Base-by-base conservation (phyloP, 1,140 invertebrate species). In the Drosophila navojoa region DNA sequence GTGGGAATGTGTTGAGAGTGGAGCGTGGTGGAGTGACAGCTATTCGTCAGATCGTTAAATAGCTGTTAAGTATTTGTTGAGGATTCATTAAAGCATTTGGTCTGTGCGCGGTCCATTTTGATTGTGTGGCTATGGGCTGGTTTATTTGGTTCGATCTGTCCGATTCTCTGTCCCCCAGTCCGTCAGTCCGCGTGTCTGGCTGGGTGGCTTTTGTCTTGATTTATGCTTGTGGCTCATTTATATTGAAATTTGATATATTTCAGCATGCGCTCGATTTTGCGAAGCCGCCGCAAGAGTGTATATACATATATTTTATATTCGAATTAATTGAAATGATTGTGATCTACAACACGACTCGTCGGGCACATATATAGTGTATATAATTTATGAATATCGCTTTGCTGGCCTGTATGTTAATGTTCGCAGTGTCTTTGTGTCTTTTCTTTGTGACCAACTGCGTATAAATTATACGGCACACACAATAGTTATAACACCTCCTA, bases 281-380 rank as follows among this genome's bases (percentile, higher is more conserved):
- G 71, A 89, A 87, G 76, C 72, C 68, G 72, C 72, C 76, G 15
- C 42, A 6, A 9, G 16, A 16, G 42, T 3, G 19, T 22, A 29
- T 29, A 29, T 29, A n/a, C n/a, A n/a, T n/a, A 16, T 74, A 74
- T 87, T 90, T 89, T 89, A 80, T 87, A 85, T 89, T 80, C 70
- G 74, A 89, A 85, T 89, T 89, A 89, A 89, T 89, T 89, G 85
- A 89, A 89, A 89, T 89, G 84, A 89, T 89, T 89, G 79, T 89
- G 84, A 89, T 89, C 84, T 89, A 90, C 84, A 89, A 89, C 80
- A 89, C 77, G 58, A 71, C 47, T 69, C 49, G 60, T 19, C 76
- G 16, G 50, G 71, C 64, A 75, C 29, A 16, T 47, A 68, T 47
- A 53, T 72, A 54, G 25, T 42, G 40, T 60, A 69, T 73, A 68